These are phyloP conservation scores for Oscheius sp. DNA, from an alignment of 2,888 invertebrate genomes.

Conservation along the genomic window DNA sequence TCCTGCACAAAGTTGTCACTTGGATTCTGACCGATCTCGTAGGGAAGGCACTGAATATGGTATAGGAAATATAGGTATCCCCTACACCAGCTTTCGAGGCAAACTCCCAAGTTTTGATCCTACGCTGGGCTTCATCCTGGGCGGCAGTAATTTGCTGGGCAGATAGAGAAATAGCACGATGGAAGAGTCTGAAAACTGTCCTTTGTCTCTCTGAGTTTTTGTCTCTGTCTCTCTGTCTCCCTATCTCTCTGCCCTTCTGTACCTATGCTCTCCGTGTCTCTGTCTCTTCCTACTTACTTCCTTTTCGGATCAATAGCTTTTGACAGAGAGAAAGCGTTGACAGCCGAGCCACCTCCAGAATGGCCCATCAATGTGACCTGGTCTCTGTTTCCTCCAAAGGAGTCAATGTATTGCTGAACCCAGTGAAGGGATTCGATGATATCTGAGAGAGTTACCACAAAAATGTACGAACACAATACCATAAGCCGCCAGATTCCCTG, in stretches of 20 bases:
- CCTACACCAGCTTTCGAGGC: not conserved
- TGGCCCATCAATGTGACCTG: conserved; percentile 36
- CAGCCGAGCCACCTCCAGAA: conserved; percentile 18
- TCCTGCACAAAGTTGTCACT: conserved; percentile 10
- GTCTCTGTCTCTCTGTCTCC: too few relatives aligned
- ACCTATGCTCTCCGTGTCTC: not conserved
- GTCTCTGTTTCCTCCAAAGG: conserved; percentile 25
- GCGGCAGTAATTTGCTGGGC: not conserved
- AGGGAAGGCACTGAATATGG: not conserved
- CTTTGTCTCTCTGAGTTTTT: not conserved
- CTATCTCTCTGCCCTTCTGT: too few relatives aligned
- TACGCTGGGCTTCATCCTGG: too few relatives aligned
- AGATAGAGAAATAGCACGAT: conserved; percentile 15
- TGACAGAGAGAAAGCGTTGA: conserved; percentile 22
- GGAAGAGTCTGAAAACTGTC: conserved; percentile 26
- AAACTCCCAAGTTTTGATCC: too few relatives aligned
- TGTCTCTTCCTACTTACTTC: not conserved
- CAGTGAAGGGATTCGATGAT: conserved; percentile 14
- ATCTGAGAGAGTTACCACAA: conserved; percentile 5
- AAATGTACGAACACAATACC: conserved; percentile 35
- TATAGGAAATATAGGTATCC: not conserved
- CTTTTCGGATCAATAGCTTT: conserved; percentile 24
- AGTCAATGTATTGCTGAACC: conserved; percentile 27
- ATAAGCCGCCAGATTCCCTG: conserved; percentile 53
- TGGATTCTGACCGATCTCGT: not conserved